Evolutionary conservation across 2,113 vertebrate species (phyloP).

Genomic region (Stomatorhinus ivindoensis): DNA sequence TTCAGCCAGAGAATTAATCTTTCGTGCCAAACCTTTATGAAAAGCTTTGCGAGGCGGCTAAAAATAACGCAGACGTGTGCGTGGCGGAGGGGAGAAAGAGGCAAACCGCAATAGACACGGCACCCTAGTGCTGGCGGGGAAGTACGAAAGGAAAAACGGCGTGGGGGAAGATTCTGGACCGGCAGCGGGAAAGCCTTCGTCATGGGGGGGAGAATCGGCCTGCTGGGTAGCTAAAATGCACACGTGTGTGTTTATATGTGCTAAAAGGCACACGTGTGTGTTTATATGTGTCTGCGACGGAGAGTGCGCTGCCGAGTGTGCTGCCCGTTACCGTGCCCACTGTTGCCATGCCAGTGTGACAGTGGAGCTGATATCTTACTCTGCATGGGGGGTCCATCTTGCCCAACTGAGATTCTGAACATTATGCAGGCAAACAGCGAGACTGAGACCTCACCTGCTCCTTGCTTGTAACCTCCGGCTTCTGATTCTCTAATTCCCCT

Average conservation of each 20-base stretch:
- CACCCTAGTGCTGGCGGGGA: not conserved
- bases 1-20: conserved; percentile 11
- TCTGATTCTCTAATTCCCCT: not conserved
- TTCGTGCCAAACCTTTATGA: conserved; percentile 1
- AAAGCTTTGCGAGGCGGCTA: not conserved
- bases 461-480: not conserved
- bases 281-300: not conserved
- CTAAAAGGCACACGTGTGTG: not conserved
- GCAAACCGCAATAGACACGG: not conserved
- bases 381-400: not conserved
- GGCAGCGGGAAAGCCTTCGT: not conserved
- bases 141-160: not conserved
- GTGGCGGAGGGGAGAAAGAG: not conserved
- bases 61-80: not conserved
- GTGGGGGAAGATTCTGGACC: not conserved
- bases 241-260: not conserved
- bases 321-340: not conserved
- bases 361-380: not conserved
- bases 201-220: not conserved
- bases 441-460: not conserved
- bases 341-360: not conserved
- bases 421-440: not conserved
- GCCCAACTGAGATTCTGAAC: not conserved
- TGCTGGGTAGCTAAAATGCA: not conserved
- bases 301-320: not conserved